Conservation (phyloP, 2,113 vertebrate genomes). For the Xiphias gladius region DNA sequence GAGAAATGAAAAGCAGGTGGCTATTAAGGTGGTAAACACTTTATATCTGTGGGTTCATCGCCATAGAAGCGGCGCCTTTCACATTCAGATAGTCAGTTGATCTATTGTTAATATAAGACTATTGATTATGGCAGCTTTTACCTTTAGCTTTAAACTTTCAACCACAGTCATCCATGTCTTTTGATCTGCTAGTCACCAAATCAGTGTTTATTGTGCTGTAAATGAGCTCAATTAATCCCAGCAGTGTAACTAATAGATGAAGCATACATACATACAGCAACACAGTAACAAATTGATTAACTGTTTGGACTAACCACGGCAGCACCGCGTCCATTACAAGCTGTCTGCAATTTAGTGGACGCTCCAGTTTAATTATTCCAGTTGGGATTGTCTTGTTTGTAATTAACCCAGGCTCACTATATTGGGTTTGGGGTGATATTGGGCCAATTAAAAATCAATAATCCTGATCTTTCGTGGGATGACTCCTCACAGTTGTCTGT, state of each 20-base stretch:
- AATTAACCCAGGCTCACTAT: conserved; percentile 62
- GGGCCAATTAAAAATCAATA: conserved; percentile 76
- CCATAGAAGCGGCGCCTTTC: not conserved
- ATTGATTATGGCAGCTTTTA: not conserved
- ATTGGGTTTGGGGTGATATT: conserved; percentile 55
- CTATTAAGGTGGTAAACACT: not conserved
- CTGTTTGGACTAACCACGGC: conserved; percentile 31
- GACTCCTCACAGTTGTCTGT: conserved; percentile 44
- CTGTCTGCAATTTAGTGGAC: conserved; percentile 31
- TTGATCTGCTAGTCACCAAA: too few relatives aligned
- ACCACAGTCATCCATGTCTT: too few relatives aligned
- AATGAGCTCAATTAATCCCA: conserved; percentile 10
- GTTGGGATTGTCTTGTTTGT: conserved; percentile 63
- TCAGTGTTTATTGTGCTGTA: not conserved
- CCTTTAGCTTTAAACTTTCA: not conserved
- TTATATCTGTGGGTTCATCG: too few relatives aligned
- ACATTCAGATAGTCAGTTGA: not conserved
- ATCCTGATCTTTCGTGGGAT: conserved; percentile 51
- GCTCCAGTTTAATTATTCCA: conserved; percentile 54
- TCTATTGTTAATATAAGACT: too few relatives aligned
- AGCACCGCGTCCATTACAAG: conserved; percentile 25
- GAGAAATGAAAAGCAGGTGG: not conserved
- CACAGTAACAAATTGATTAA: conserved; percentile 39
- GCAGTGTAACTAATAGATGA: conserved; percentile 5
- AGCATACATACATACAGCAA: conserved; percentile 12